Evolutionary conservation across 1,140 invertebrate genomes (phyloP).

Genomic region (Pygmarrhopalites habei): DNA sequence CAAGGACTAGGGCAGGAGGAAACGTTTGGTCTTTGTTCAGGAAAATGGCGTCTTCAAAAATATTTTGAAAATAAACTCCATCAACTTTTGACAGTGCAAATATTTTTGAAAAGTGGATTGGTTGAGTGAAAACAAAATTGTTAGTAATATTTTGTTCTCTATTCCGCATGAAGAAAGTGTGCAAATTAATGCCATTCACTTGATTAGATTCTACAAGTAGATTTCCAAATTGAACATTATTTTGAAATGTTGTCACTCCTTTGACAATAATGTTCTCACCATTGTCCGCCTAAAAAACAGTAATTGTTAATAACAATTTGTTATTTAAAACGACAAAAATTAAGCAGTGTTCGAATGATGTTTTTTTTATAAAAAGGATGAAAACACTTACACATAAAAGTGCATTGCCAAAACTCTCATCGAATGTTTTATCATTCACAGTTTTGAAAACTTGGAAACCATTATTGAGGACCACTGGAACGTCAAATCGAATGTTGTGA

Average conservation of each 20-base stretch:
- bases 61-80: background rate
- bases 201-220: slow-evolving; percentile 5
- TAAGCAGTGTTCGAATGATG: too few species aligned
- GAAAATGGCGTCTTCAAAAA: slow-evolving; percentile 5
- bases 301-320: too few species aligned
- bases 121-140: background rate
- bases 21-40: background rate
- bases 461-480: background rate
- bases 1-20: background rate
- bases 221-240: background rate
- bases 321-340: too few species aligned
- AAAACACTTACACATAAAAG: slow-evolving; percentile 19
- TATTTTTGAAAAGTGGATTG: slow-evolving; percentile 1
- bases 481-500: slow-evolving; percentile 9
- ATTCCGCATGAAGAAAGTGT: slow-evolving; percentile 6
- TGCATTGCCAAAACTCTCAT: slow-evolving; percentile 20
- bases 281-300: too few species aligned
- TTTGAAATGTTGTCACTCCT: slow-evolving; percentile 11
- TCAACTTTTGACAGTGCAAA: slow-evolving; percentile 11
- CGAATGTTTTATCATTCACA: slow-evolving; percentile 20
- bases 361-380: too few species aligned
- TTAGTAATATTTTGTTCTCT: slow-evolving; percentile 12
- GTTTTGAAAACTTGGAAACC: background rate
- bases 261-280: background rate
- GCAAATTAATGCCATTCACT: slow-evolving; percentile 14